Percentiles rank a stretch among this genome's conserved stretches.
phyloP scores from a whole-genome alignment of 2,888 invertebrate species.

The Rhogogaster chlorosoma region DNA sequence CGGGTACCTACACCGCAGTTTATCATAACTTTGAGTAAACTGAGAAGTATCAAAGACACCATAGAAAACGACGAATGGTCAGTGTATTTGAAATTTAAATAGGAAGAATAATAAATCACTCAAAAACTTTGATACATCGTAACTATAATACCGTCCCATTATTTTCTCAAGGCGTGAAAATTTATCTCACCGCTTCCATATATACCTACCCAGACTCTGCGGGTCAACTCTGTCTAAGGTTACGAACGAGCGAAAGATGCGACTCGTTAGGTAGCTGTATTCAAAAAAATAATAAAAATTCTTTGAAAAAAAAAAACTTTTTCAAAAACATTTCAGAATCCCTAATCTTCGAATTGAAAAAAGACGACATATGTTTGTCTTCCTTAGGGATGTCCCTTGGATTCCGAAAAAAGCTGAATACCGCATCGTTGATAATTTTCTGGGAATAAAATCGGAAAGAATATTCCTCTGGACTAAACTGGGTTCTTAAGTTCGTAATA shows the following conservation, averaged over 20 bases:
- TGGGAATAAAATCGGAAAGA: too few relatives aligned
- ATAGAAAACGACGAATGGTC: background rate
- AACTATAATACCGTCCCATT: conserved; percentile 44
- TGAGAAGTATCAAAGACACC: conserved; percentile 33
- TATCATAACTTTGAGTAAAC: conserved; percentile 44
- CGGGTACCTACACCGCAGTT: background rate
- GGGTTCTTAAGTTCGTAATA: background rate
- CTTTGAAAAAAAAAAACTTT: background rate
- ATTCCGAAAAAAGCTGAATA: too few relatives aligned
- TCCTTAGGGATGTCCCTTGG: too few relatives aligned
- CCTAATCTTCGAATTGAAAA: too few relatives aligned
- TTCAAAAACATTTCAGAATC: too few relatives aligned
- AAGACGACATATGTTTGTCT: too few relatives aligned
- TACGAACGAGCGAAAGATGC: background rate
- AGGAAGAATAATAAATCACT: conserved; percentile 32
- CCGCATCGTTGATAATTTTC: too few relatives aligned
- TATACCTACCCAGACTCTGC: background rate
- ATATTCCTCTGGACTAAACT: background rate
- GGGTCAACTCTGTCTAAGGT: background rate
- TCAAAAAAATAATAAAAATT: too few relatives aligned
- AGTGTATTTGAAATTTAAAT: conserved; percentile 68
- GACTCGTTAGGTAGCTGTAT: too few relatives aligned
- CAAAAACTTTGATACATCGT: conserved; percentile 36
- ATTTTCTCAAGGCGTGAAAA: conserved; percentile 47
- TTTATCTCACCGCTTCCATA: conserved; percentile 26